Percentiles rank a stretch among this genome's conserved stretches.
These are phyloP conservation scores for Scaptomyza polygonia DNA, from an alignment of 2,888 invertebrate genomes.

Conservation along the genomic window DNA sequence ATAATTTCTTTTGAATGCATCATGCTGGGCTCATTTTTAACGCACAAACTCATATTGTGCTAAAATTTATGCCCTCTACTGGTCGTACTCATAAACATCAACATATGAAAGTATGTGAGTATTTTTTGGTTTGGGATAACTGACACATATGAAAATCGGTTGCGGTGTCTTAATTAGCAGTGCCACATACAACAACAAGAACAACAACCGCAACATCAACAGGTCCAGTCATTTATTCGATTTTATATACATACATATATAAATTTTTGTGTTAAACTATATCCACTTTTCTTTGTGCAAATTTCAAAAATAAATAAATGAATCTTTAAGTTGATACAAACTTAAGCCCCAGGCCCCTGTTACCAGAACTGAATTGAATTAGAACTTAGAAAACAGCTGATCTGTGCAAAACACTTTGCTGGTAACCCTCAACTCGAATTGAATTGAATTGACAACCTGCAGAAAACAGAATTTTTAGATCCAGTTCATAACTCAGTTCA, in stretches of 20 bases:
- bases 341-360: too few species aligned
- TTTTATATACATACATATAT: constrained; percentile 14
- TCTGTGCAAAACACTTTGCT: too few species aligned
- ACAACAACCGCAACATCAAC: too few species aligned
- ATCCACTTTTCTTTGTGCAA: constrained; percentile 24
- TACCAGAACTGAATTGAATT: too few species aligned
- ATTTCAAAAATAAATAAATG: too few species aligned
- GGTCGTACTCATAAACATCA: constrained; percentile 23
- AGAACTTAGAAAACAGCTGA: too few species aligned
- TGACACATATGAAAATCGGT: constrained; percentile 41
- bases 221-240: constrained; percentile 6
- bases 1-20: constrained; percentile 71
- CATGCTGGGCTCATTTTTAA: constrained; percentile 65
- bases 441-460: too few species aligned
- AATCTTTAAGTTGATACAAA: too few species aligned
- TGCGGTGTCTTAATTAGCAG: constrained; percentile 68
- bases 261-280: constrained; percentile 19
- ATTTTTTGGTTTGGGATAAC: constrained; percentile 16
- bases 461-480: too few species aligned
- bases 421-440: too few species aligned
- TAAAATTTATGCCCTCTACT: constrained; percentile 27
- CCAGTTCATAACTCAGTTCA: too few species aligned
- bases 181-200: constrained; percentile 39
- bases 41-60: constrained; percentile 22
- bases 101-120: neutral